phyloP scores from a whole-genome alignment of 2,797 vertebrate genomes.

The Vultur gryphus region DNA sequence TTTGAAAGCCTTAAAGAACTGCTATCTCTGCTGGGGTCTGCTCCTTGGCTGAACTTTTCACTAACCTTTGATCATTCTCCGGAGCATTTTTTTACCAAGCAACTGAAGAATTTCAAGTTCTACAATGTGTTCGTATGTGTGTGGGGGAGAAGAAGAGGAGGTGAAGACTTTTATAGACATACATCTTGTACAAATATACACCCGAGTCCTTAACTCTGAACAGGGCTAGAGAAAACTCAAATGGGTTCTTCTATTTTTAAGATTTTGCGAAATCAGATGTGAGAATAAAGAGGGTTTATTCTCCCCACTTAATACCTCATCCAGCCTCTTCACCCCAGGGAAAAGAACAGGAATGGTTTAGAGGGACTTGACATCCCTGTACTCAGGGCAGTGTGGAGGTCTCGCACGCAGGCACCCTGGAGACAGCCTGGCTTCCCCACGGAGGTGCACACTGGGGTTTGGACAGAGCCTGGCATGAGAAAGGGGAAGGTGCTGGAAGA shows the following conservation, averaged over 20 bases:
- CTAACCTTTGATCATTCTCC: constrained; percentile 46
- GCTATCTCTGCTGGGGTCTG: constrained; percentile 38
- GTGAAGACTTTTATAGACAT: neutral
- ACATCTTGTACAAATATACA: neutral
- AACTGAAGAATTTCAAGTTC: neutral
- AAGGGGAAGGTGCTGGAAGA: neutral
- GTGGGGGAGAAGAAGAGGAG: neutral
- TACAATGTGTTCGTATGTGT: neutral
- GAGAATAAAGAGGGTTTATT: neutral
- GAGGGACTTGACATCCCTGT: neutral
- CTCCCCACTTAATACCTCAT: neutral
- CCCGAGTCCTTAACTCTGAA: neutral
- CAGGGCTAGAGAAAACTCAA: neutral
- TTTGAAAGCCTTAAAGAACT: constrained; percentile 42
- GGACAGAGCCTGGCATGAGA: neutral
- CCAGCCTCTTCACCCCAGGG: neutral
- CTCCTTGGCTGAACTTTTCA: constrained; percentile 47
- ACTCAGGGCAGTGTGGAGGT: neutral
- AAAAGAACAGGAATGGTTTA: neutral
- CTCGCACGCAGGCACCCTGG: neutral
- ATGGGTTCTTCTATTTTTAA: neutral
- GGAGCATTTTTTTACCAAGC: neutral
- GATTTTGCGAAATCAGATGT: neutral
- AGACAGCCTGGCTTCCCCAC: neutral
- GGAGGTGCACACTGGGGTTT: neutral